Conservation (phyloP, 2,113 vertebrate species). For the Isurus oxyrinchus region DNA sequence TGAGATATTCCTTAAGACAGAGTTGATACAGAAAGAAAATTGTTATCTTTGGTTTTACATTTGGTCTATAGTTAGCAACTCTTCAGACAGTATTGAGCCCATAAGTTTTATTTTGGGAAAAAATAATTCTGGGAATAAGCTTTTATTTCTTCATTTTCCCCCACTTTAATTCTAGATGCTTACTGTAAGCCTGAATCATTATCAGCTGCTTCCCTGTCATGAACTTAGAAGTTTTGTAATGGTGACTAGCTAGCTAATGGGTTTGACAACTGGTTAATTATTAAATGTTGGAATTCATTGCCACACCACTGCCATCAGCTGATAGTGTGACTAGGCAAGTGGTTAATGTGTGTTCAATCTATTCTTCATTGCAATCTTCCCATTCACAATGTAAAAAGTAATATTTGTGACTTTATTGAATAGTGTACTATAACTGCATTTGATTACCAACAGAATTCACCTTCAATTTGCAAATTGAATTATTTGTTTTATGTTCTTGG, state of each 20-base stretch:
- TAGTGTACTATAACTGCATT: neutral
- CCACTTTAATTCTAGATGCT: neutral
- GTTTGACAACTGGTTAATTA: conserved; percentile 7
- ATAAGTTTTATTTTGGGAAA: neutral
- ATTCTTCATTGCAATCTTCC: neutral
- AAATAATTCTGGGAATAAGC: neutral
- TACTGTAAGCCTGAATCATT: neutral
- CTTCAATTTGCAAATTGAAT: neutral
- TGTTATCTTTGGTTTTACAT: neutral
- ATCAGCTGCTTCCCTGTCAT: neutral
- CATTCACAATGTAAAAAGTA: neutral
- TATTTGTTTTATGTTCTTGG: neutral
- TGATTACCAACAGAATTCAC: too few relatives aligned
- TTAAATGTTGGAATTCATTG: neutral
- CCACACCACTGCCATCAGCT: too few relatives aligned
- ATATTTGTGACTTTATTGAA: neutral
- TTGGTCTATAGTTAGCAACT: neutral
- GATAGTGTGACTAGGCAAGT: neutral
- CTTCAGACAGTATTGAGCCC: neutral
- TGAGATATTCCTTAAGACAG: neutral
- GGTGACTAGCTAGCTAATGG: neutral
- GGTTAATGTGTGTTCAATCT: neutral
- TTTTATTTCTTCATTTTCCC: neutral
- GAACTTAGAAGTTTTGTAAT: neutral
- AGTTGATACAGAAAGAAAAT: neutral